phyloP scores from a whole-genome alignment of 1,140 invertebrate species.

The Hylaeus volcanicus region DNA sequence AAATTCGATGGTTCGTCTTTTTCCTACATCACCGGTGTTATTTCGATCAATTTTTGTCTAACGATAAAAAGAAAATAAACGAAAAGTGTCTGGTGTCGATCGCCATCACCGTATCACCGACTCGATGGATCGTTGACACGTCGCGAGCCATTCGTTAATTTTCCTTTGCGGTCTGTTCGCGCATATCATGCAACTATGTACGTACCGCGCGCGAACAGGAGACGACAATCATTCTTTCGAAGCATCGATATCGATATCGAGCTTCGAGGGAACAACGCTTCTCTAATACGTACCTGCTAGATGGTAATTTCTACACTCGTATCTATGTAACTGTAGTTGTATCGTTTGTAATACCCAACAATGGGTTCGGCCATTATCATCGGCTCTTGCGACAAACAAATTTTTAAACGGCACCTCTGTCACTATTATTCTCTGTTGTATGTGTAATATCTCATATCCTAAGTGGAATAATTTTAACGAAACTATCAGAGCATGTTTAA shows the following conservation, averaged over 20 bases:
- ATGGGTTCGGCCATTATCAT: constrained; percentile 20
- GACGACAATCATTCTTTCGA: constrained; percentile 31
- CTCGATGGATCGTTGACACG: neutral
- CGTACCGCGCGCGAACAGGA: neutral
- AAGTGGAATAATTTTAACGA: no score
- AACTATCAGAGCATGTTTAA: no score
- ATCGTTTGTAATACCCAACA: constrained; percentile 5
- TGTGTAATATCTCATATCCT: neutral
- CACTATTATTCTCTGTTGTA: neutral
- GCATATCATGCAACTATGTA: neutral
- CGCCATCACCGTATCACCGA: neutral
- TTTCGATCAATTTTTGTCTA: neutral
- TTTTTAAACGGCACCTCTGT: no score
- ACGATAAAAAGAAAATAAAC: neutral
- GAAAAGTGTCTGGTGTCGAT: no score
- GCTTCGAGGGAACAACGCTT: neutral
- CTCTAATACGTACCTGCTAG: constrained; percentile 3
- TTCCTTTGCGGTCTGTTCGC: neutral
- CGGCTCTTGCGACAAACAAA: no score
- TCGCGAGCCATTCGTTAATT: neutral
- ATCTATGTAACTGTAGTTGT: no score
- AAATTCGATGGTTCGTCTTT: neutral
- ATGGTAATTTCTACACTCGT: neutral
- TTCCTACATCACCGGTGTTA: neutral
- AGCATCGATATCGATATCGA: neutral